Base-by-base conservation (phyloP, 2,888 invertebrate species). In the Acanthacorydalis orientalis region DNA sequence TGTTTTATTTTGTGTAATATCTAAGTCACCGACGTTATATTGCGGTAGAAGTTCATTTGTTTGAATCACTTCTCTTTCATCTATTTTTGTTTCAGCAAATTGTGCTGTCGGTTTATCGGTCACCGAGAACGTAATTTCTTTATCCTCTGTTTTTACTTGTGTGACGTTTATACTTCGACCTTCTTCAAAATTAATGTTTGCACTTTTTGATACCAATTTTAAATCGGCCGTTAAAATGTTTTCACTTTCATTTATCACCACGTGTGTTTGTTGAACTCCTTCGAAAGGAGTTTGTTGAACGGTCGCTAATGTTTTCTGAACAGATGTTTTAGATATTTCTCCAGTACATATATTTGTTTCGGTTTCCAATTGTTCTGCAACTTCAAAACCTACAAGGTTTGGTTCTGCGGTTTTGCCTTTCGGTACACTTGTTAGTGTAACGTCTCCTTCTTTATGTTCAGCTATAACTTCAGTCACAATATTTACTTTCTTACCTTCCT, bases 141-240 rank as follows among this genome's bases (percentile, higher is more conserved):
- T 63, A 57, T 76, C 74, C 54, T 68, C 69, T 41, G 63, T 57
- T 49, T 68, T 64, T 32, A 70, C 60, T 64, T 76, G 72, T 33
- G 64, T 73, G 1, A 75, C 57, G 1, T 61, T 60, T n/a, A 69
- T 55, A 23, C 65, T 61, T 51, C 62, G 61, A 14, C 64, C 67
- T 54, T 67, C 66, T 48, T 63, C 64, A 48, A 70, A 59, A 9
- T 59, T 58, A 14, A 69, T 50, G 43, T 62, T 61, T n/a, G 69
- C 68, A 48, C 62, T 62, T 52, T 64, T 67, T 1, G 56, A 54
- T 46, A 64, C 62, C 9, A 67, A 55, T 49, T 42, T 47, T 23
- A 43, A 43, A 11, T 31, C 23, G 23, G 43, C n/a, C 9, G 43
- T 51, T 39, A 56, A 49, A 41, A 45, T 54, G n/a, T 53, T 55